Evolutionary conservation across 2,888 invertebrate genomes (phyloP), one percentile per base, ranked within the genome.

Genomic region (Drosophila atripex): DNA sequence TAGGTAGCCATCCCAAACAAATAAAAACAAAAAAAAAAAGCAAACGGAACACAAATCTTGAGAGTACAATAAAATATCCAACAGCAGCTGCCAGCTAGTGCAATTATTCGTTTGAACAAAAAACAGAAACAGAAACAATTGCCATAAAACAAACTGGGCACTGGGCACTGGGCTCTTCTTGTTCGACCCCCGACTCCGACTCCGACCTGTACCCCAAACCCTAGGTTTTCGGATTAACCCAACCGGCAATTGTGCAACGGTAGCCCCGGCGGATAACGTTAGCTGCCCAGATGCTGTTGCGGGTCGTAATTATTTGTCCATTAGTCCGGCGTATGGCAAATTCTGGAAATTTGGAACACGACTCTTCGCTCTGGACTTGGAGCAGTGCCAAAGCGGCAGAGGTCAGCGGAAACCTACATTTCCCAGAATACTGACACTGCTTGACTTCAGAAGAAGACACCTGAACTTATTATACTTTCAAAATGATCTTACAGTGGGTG

Each of bases 251-350:
- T 63, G 78, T 57, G 56, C 75, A 78, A 71, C 73, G 73, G 73
- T 78, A 72, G 71, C 73, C 47, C 18, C 39, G 14, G 30, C 32
- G 61, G 57, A 52, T 57, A 61, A 59, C 73, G 55, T 73, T 68
- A 69, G 63, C 18, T 53, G 49, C 32, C 61, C 73, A 74, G 47
- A 60, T 52, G 51, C 57, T 65, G 77, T 60, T 56, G 51, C 57
- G 63, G 75, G 59, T 56, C 57, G 75, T 82, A 82, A 82, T 82
- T 82, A 82, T 87, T 80, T 80, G 82, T 71, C 85, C 80, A 82
- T 82, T 82, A 82, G 82, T 66, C 59, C 9, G 38, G 41, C 51
- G 54, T 46, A 46, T 71, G 78, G 63, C 76, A 70, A 71, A 65
- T 77, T 76, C 69, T 64, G 64, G 58, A 80, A 76, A 82, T 82